Evolutionary conservation across 2,888 invertebrate genomes (phyloP), one percentile per base, ranked within the genome.

Genomic region (Uropetala carovei): DNA sequence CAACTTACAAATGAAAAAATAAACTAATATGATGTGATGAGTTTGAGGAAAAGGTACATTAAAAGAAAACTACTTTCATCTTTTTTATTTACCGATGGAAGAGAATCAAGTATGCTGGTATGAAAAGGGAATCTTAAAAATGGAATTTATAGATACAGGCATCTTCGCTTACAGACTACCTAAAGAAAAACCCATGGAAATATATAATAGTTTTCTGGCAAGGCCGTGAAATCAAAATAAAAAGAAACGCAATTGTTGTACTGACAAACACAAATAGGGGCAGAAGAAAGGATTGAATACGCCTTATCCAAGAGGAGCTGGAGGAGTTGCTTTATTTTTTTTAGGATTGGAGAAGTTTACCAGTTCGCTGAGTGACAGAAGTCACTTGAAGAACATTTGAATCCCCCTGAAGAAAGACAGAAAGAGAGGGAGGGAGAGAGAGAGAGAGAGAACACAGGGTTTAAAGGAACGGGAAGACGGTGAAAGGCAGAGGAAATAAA

Each of bases 271-370:
- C 60, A 68, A 27, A 68, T 14, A 86, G 10, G 43, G 68, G 68
- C 18, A 43, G n/a, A 43, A 89, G 10, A 14, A 89, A 13, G 64
- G 89, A 18, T 56, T 75, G 22, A 68, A 68, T 89, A 64, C 43
- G 56, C 64, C 60, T 64, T 60, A 89, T 89, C 64, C 60, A 68
- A 68, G 16, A 59, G 89, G 89, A n/a, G 83, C 43, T 75, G 13
- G 75, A 75, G 27, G 75, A 89, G 89, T 43, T 89, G 60, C 43
- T 64, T 68, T 57, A 43, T 83, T 89, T 89, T 43, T 85, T 75
- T 84, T 92, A 92, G 64, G 92, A 92, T 57, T 30, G 27, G 85
- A 92, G 92, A 57, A 92, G 85, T 86, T 92, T 92, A 85, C 86
- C 92, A 58, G 92, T 86, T 68, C 86, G 85, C 59, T 92, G 92